phyloP scores from a whole-genome alignment of 2,797 vertebrate species.

The Sebastes cheni region DNA sequence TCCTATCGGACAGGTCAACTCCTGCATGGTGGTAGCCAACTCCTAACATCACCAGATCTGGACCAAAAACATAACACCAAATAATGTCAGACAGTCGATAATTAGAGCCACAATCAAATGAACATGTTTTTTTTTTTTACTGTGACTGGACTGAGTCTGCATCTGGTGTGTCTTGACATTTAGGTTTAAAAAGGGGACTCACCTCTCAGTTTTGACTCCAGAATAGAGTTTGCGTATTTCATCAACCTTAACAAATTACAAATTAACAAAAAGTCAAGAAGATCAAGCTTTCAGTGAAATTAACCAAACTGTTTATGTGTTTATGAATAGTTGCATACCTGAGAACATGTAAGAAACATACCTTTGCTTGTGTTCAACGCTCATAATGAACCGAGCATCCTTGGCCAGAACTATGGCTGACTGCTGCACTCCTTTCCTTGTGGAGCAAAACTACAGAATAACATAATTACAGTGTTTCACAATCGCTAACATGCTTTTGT shows the following conservation, averaged over 20 bases:
- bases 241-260: constrained; percentile 82
- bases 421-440: constrained; percentile 96
- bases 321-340: neutral
- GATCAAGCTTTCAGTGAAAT: neutral
- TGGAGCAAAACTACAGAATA: constrained; percentile 92
- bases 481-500: no score
- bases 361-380: constrained; percentile 92
- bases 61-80: constrained; percentile 26
- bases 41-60: constrained; percentile 84
- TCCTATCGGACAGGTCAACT: constrained; percentile 92
- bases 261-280: neutral
- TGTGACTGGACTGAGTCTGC: neutral
- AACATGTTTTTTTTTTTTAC: neutral
- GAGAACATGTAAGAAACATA: constrained; percentile 40
- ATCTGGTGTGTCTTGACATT: neutral
- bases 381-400: constrained; percentile 92
- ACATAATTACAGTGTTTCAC: neutral
- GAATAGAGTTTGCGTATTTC: constrained; percentile 86
- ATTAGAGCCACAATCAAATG: neutral
- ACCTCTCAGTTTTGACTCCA: constrained; percentile 95
- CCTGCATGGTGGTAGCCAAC: constrained; percentile 97
- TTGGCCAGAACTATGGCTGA: constrained; percentile 92
- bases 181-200: constrained; percentile 17
- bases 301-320: neutral
- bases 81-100: neutral